Evolutionary conservation across 2,888 invertebrate genomes (phyloP), one percentile per base, ranked within the genome.

Genomic region (Diaperis boleti): DNA sequence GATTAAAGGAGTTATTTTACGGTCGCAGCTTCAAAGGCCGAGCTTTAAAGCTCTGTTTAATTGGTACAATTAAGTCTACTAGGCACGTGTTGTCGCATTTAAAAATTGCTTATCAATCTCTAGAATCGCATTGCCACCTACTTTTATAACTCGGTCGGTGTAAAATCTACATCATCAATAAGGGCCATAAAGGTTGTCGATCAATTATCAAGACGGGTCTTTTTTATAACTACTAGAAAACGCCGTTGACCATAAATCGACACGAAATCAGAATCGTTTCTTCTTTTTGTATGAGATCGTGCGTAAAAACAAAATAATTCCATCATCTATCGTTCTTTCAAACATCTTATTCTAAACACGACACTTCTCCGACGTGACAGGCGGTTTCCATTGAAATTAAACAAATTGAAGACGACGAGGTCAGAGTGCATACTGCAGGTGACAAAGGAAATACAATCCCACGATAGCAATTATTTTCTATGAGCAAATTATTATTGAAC

Each of bases 21-120:
- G 15, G 49, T 7, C 7, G n/a, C 14, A 13, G 50, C 7, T 60
- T 31, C 11, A 11, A 52, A 20, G 14, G 29, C 47, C 10, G 37
- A 44, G 54, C 63, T 63, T 63, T 66, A 67, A 66, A 67, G 56
- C 60, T 64, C 59, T 10, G 13, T 62, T 67, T 65, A 69, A 69
- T 69, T 65, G 69, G 41, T 50, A 56, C 67, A 68, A 65, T 69
- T 67, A 69, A 68, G 61, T 54, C 57, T 42, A 65, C 68, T 41
- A 39, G 67, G 69, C 69, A 69, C 69, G 69, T 68, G 69, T 69
- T 69, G 64, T 65, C 56, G 57, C 61, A 47, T 68, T 68, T 66
- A 62, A 42, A 65, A 64, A 62, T 59, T 33, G 56, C 52, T 67
- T 68, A 69, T 69, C 68, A 39, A 31, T 41, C 44, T 39, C 20